Evolutionary conservation across 1,140 invertebrate species (phyloP), one percentile per base, ranked within the genome.

Genomic region (Whitmania pigra): DNA sequence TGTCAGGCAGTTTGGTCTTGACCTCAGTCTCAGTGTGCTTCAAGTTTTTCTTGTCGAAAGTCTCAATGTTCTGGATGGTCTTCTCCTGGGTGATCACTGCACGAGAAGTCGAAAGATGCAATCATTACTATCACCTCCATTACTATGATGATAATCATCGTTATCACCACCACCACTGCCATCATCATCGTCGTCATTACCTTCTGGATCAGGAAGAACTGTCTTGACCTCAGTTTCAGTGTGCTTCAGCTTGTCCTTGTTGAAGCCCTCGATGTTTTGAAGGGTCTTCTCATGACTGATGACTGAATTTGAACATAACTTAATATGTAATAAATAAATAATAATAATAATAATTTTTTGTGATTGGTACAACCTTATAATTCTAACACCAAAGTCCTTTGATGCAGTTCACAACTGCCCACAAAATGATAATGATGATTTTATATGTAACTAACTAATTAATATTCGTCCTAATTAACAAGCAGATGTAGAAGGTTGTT

Each of bases 261-360:
- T 63, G 73, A 79, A 79, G 67, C 74, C 73, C 40, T 76, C 74
- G 53, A 79, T 74, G 29, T 74, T 57, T 78, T 89, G 89, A 76
- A 92, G 87, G 75, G 93, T 86, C 77, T 91, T 86, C 81, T 89
- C 88, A 81, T 92, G 89, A 75, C 87, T 89, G 80, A 92, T 93
- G 80, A 93, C 91, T 78, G 29, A 63, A 31, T 63, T 63, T 6
- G 9, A 63, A 18, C 11, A 7, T 57, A 63, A 63, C 15, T 49
- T 49, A 13, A 3, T 49, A 7, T 17, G 13, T 49, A 49, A 11
- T 49, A 49, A 49, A 49, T 49, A 49, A 49, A 49, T 49, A 49
- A 49, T 7, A 17, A 15, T 49, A 49, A 49, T 15, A 49, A 49
- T 13, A 17, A 15, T 11, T 49, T 17, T 49, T 36, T 36, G 6